Percentiles rank a stretch among this genome's conserved stretches.
These are phyloP conservation scores for Agrochola macilenta DNA, from an alignment of 2,888 invertebrate genomes.

Conservation along the genomic window DNA sequence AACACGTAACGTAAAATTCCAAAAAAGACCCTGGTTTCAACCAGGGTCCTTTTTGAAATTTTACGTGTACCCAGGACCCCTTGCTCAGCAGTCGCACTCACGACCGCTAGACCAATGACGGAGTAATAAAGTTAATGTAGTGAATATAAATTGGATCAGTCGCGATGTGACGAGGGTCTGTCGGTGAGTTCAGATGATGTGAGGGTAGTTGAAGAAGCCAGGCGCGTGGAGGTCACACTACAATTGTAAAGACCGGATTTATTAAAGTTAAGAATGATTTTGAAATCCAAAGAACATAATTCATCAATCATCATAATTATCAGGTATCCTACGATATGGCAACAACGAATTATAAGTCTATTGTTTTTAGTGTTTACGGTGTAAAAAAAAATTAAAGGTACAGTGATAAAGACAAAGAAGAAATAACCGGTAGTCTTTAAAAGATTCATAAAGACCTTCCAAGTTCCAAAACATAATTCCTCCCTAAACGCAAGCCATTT, in stretches of 20 bases:
- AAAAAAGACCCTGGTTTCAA: background rate
- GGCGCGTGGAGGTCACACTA: background rate
- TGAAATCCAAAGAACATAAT: no score
- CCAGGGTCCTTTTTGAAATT: no score
- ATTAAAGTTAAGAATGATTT: no score
- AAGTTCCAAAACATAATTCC: constrained; percentile 24
- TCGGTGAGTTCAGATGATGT: background rate
- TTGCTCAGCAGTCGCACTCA: background rate
- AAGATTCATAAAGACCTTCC: background rate
- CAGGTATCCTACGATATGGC: no score
- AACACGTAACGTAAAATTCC: background rate
- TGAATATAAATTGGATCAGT: constrained; percentile 46
- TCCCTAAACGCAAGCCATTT: constrained; percentile 45
- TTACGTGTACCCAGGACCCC: no score
- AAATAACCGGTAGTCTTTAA: constrained; percentile 10
- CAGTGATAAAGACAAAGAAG: background rate
- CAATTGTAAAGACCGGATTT: no score
- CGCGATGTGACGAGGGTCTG: constrained; percentile 51
- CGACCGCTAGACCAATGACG: background rate
- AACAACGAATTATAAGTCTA: background rate
- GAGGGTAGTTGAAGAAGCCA: constrained; percentile 21
- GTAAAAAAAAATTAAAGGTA: background rate
- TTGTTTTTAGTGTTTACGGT: background rate
- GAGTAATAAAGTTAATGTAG: constrained; percentile 45
- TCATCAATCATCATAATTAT: no score